These are phyloP conservation scores for Nerophis ophidion DNA, from an alignment of 2,113 vertebrate genomes.

Conservation along the genomic window DNA sequence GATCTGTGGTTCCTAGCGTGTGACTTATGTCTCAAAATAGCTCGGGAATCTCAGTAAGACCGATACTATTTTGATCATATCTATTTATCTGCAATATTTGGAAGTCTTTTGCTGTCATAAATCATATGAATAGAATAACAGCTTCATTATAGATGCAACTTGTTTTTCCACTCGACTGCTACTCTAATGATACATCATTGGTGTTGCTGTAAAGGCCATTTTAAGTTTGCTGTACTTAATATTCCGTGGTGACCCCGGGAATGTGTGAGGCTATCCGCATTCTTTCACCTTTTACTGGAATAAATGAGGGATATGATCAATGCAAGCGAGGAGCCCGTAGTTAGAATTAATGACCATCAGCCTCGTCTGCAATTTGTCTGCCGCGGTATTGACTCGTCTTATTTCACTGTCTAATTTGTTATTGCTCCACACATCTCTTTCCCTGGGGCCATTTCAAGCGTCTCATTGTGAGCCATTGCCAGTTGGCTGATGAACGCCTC, in stretches of 20 bases:
- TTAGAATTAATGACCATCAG: slow-evolving; percentile 62
- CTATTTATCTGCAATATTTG: too few relatives aligned
- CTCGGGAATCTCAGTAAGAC: too few relatives aligned
- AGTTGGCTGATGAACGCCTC: slow-evolving; percentile 53
- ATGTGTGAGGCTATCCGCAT: slow-evolving; percentile 10
- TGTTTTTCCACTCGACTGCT: too few relatives aligned
- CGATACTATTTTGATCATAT: too few relatives aligned
- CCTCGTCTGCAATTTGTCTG: slow-evolving; percentile 63
- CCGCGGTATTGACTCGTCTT: slow-evolving; percentile 67
- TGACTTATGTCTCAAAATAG: neutral
- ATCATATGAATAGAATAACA: too few relatives aligned
- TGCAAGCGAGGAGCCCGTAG: slow-evolving; percentile 53
- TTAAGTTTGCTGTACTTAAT: slow-evolving; percentile 18
- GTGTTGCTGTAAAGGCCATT: slow-evolving; percentile 7
- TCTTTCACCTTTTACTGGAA: slow-evolving; percentile 53
- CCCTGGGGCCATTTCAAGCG: slow-evolving; percentile 45
- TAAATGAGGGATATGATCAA: slow-evolving; percentile 65
- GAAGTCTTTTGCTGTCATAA: too few relatives aligned
- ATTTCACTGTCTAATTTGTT: slow-evolving; percentile 73
- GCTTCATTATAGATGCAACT: too few relatives aligned
- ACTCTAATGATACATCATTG: neutral
- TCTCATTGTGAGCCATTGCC: slow-evolving; percentile 48
- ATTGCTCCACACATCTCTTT: slow-evolving; percentile 60
- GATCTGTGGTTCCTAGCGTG: too few relatives aligned
- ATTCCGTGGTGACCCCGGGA: slow-evolving; percentile 33